phyloP scores from a whole-genome alignment of 2,888 invertebrate species.

The Brachyptera putata region DNA sequence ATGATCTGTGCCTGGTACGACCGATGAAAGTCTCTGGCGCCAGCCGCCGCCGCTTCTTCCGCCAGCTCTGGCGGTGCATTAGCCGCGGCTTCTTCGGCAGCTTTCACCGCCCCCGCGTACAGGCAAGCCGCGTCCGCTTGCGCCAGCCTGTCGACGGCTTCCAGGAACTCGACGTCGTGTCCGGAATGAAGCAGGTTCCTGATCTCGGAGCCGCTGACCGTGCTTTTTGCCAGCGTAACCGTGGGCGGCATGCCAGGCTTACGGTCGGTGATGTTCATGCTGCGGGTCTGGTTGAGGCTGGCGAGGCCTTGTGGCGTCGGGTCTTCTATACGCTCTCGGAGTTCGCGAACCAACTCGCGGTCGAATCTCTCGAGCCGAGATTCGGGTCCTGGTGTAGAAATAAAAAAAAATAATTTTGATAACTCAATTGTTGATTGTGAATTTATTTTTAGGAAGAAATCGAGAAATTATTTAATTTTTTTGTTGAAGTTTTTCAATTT shows the following conservation, averaged over 20 bases:
- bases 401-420: not conserved
- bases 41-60: conserved; percentile 47
- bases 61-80: conserved; percentile 46
- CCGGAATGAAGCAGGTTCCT: not conserved
- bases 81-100: conserved; percentile 47
- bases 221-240: not conserved
- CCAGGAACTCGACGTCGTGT: conserved; percentile 43
- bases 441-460: too few species aligned
- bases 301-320: not conserved
- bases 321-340: not conserved
- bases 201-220: conserved; percentile 8
- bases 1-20: not conserved
- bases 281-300: conserved; percentile 3
- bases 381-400: not conserved
- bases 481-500: too few species aligned
- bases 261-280: not conserved
- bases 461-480: too few species aligned
- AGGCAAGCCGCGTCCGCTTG: conserved; percentile 46
- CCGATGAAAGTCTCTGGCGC: conserved; percentile 37
- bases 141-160: conserved; percentile 46
- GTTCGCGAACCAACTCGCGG: not conserved
- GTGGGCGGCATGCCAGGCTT: not conserved
- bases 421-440: not conserved
- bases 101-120: conserved; percentile 47
- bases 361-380: conserved; percentile 2